Evolutionary conservation across 2,797 vertebrate species (phyloP).

Genomic region (Ispidina picta): DNA sequence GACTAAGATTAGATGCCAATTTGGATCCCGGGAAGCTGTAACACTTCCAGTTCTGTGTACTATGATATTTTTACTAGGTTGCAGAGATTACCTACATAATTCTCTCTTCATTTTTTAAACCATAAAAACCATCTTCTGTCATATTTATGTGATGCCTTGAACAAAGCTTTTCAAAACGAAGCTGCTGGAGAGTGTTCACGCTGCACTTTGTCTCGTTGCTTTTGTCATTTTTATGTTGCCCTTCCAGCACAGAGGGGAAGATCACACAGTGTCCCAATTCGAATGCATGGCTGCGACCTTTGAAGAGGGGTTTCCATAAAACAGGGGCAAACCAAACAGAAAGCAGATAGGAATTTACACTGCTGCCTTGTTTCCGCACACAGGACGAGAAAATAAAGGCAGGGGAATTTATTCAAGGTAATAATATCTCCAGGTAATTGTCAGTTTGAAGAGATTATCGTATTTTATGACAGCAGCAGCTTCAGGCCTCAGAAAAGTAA

Average conservation of each 20-base stretch:
- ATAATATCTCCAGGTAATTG: conserved; percentile 17
- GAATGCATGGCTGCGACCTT: neutral
- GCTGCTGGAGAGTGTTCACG: neutral
- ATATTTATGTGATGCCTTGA: conserved; percentile 34
- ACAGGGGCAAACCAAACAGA: neutral
- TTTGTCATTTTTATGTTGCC: conserved; percentile 41
- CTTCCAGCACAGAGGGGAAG: neutral
- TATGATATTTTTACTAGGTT: conserved; percentile 40
- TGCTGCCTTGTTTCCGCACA: neutral
- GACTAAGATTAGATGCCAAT: conserved; percentile 61
- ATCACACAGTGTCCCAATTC: neutral
- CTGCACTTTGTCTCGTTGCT: neutral
- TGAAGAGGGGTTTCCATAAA: conserved; percentile 2
- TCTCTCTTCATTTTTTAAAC: conserved; percentile 44
- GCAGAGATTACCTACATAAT: conserved; percentile 56
- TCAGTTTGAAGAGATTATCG: conserved; percentile 13
- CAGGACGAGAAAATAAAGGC: neutral
- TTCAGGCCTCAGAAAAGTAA: neutral
- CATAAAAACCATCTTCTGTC: conserved; percentile 40
- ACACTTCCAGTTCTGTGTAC: conserved; percentile 39
- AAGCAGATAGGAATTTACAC: neutral
- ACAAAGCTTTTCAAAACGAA: conserved; percentile 40
- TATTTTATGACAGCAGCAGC: neutral
- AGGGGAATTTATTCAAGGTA: neutral
- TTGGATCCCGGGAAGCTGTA: conserved; percentile 52